phyloP scores from a whole-genome alignment of 2,888 invertebrate genomes.

The Litoditis marina region DNA sequence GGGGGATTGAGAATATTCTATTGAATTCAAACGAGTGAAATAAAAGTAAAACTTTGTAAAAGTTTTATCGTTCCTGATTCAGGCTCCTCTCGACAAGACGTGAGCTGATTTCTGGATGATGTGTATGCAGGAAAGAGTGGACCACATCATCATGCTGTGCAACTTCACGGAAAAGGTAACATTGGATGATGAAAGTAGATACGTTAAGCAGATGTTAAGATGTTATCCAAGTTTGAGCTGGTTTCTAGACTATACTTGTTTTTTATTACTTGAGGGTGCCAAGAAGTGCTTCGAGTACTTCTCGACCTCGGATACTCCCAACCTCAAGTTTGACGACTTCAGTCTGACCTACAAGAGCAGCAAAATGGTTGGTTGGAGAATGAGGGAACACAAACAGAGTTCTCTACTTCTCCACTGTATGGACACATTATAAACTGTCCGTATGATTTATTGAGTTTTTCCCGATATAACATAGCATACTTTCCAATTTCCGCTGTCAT shows the following conservation, averaged over 20 bases:
- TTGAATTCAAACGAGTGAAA: too few relatives aligned
- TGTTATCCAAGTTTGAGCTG: too few relatives aligned
- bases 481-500: too few relatives aligned
- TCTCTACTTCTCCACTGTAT: too few relatives aligned
- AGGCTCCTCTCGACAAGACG: conserved; percentile 40
- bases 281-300: conserved; percentile 35
- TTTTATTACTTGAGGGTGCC: conserved; percentile 13
- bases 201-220: too few relatives aligned
- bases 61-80: background rate
- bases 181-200: too few relatives aligned
- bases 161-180: conserved; percentile 31
- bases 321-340: conserved; percentile 20
- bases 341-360: background rate
- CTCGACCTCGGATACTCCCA: conserved; percentile 20
- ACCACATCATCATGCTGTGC: conserved; percentile 38
- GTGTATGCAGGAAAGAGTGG: conserved; percentile 32
- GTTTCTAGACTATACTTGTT: too few relatives aligned
- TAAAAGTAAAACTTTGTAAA: too few relatives aligned
- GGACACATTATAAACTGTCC: too few relatives aligned
- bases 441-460: too few relatives aligned
- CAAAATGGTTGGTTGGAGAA: background rate
- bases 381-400: background rate
- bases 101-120: conserved; percentile 39
- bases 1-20: too few relatives aligned
- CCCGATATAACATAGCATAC: too few relatives aligned